Evolutionary conservation across 2,113 vertebrate genomes (phyloP).

Genomic region (Aythya baeri): DNA sequence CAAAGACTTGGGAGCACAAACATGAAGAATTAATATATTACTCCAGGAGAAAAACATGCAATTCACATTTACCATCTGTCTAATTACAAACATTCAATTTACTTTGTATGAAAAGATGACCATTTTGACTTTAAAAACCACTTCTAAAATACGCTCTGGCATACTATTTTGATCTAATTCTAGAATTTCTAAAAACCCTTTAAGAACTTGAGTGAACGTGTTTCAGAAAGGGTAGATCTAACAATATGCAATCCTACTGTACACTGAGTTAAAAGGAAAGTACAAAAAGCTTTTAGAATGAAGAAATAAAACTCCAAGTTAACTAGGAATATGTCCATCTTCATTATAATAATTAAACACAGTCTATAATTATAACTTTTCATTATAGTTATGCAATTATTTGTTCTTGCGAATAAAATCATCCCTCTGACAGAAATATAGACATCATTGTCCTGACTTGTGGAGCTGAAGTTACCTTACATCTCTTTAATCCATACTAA

Average conservation of each 20-base stretch:
- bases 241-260: background rate
- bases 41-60: background rate
- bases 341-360: background rate
- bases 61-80: background rate
- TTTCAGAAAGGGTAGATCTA: background rate
- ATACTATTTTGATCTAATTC: background rate
- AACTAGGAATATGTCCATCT: background rate
- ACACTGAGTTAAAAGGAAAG: background rate
- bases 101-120: background rate
- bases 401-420: background rate
- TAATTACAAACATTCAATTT: background rate
- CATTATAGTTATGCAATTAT: background rate
- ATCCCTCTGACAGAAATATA: background rate
- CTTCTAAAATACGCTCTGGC: background rate
- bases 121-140: background rate
- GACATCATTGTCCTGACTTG: background rate
- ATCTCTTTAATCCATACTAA: background rate
- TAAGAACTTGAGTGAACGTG: background rate
- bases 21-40: background rate
- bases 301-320: background rate
- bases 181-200: background rate
- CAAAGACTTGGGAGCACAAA: background rate
- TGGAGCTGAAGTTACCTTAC: background rate
- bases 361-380: background rate
- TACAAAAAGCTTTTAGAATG: background rate